Conservation (phyloP, 30 jellyfish, hydroid and myxozoan species). For the Sanderia malayensis region DNA sequence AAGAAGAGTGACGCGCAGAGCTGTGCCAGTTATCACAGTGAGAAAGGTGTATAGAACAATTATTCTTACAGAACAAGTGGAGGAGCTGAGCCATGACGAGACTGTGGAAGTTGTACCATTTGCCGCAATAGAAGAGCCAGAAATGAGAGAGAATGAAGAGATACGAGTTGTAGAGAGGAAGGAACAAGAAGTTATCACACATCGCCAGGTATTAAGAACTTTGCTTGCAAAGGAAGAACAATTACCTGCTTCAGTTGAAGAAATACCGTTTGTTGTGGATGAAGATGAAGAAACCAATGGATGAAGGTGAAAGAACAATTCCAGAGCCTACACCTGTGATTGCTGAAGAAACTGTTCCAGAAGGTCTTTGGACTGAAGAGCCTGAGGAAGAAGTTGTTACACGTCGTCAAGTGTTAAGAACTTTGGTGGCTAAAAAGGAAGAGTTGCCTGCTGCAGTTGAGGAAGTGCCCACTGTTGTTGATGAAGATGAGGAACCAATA, state of each 20-base stretch:
- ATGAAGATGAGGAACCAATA: constrained; percentile 25
- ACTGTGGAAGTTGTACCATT: background rate
- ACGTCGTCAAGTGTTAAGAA: background rate
- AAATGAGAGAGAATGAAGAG: background rate
- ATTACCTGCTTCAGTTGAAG: background rate
- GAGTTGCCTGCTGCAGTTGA: background rate
- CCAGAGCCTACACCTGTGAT: background rate
- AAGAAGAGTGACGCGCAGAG: constrained; percentile 69
- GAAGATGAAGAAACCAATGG: constrained; percentile 31
- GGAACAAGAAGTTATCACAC: background rate
- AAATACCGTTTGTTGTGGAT: background rate
- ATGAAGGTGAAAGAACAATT: constrained; percentile 19
- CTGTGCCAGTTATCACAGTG: constrained; percentile 81
- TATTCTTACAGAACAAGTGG: constrained; percentile 40
- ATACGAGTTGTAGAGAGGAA: background rate
- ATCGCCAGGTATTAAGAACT: background rate
- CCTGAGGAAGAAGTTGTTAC: constrained; percentile 11
- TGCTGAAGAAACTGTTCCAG: background rate
- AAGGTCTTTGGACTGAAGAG: constrained; percentile 15
- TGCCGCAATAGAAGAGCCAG: background rate
- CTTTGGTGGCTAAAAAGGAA: background rate
- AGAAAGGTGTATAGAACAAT: constrained; percentile 75
- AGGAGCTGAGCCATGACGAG: background rate
- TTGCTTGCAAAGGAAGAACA: background rate
- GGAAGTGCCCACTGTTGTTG: background rate